These are phyloP conservation scores for Magallana gigas DNA, from an alignment of 1,140 invertebrate genomes.

Conservation along the genomic window DNA sequence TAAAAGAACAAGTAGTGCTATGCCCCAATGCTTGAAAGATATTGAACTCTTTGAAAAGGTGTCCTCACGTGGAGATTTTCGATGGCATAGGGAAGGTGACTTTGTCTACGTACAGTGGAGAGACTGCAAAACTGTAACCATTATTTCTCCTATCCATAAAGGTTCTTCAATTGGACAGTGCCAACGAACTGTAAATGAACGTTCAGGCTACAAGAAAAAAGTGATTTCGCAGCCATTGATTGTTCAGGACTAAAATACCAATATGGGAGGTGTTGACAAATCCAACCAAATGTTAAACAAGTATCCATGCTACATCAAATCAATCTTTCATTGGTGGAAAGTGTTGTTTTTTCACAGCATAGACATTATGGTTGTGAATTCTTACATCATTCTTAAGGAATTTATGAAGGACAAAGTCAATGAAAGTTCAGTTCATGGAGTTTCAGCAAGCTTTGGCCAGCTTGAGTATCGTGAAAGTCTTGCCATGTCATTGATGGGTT, in stretches of 20 bases:
- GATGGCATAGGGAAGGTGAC: background rate
- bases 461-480: too few species aligned
- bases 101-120: background rate
- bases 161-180: background rate
- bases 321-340: background rate
- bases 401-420: too few species aligned
- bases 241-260: background rate
- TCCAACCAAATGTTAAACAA: background rate
- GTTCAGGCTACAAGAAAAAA: background rate
- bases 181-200: background rate
- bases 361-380: too few species aligned
- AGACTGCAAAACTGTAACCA: background rate
- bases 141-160: background rate
- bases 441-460: too few species aligned
- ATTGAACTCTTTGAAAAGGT: background rate
- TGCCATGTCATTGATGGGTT: too few species aligned
- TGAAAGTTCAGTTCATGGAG: too few species aligned
- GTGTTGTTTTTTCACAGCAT: conserved; percentile 63
- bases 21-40: background rate
- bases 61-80: background rate
- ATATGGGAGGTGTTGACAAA: background rate
- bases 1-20: background rate
- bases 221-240: too few species aligned
- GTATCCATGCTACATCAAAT: background rate
- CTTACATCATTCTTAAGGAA: too few species aligned